Base-by-base conservation (phyloP, 2,797 vertebrate species). In the Tauraco hartlaubi region DNA sequence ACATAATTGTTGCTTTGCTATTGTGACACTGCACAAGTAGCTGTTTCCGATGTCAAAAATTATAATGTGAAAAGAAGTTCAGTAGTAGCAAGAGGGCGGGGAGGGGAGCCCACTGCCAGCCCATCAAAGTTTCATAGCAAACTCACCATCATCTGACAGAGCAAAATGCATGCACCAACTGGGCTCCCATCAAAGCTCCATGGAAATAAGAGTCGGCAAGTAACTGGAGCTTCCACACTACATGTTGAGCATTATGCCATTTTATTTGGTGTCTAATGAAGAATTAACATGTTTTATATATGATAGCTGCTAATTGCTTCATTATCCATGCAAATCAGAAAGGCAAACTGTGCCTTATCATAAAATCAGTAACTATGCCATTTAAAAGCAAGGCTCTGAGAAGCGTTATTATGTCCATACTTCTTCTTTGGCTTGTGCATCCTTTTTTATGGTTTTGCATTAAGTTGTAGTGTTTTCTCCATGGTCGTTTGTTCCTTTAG, bases 241-340 rank as follows among this genome's bases (percentile, higher is more conserved):
- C 84, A 52, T 85, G 66, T 90, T 97, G 96, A 97, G 79, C 62
- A 56, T 84, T 92, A 86, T 95, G 87, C 95, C 94, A 90, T 97
- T 96, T 95, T 96, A 88, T 95, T 94, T 89, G 93, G 92, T 97
- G 86, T 96, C 95, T 97, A 96, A 97, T 97, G 97, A 97, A 97
- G 95, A 98, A 97, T 97, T 96, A 97, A 94, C 96, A 98, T 97
- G 97, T 97, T 98, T 98, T 98, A 97, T 98, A 97, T 98, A 98
- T 97, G 98, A 97, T 96, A 94, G 92, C 86, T 96, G 96, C 96
- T 98, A 98, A 98, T 98, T 98, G 97, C 97, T 97, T 98, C 98
- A 98, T 98, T 98, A 98, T 92, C 96, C 97, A 97, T 98, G 98
- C 98, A 98, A 97, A 98, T 98, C 97, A 97, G 97, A 98, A 97